Evolutionary conservation across 2,888 invertebrate genomes (phyloP).

Genomic region (Heliconius charithonia): DNA sequence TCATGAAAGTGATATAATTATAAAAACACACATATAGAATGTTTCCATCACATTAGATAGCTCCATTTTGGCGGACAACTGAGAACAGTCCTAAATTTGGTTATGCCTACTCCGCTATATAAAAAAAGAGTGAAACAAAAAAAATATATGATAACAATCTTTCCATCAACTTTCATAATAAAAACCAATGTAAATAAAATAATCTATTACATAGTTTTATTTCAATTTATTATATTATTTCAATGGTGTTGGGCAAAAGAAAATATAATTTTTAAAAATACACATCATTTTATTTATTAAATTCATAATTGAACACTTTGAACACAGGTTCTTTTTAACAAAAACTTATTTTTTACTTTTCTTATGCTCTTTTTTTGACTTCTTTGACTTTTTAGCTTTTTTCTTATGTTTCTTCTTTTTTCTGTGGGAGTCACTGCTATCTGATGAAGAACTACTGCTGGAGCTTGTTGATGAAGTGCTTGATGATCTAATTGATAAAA

Average conservation of each 20-base stretch:
- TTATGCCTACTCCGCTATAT: too few species aligned
- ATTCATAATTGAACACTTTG: slow-evolving; percentile 36
- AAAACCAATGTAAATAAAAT: neutral
- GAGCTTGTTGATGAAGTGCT: slow-evolving; percentile 63
- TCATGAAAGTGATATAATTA: too few species aligned
- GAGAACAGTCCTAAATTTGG: too few species aligned
- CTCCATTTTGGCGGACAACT: too few species aligned
- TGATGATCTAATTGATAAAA: slow-evolving; percentile 59
- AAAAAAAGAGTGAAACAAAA: too few species aligned
- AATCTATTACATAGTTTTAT: neutral
- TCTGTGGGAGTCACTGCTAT: slow-evolving; percentile 62
- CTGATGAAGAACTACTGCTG: slow-evolving; percentile 56
- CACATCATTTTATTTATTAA: slow-evolving; percentile 22
- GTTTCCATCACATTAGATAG: too few species aligned
- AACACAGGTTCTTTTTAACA: neutral
- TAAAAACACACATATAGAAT: too few species aligned
- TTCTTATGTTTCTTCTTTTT: slow-evolving; percentile 53
- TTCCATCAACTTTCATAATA: too few species aligned
- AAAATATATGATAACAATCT: too few species aligned
- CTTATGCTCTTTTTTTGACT: slow-evolving; percentile 64
- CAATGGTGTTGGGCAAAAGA: neutral
- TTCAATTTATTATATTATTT: neutral
- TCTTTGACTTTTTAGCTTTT: slow-evolving; percentile 64
- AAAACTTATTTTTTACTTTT: slow-evolving; percentile 58
- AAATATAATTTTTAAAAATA: neutral